A percentile compares a stretch with the other conserved stretches of the same genome.
Evolutionary conservation across 2,888 invertebrate species (phyloP).

Genomic region (Melanchra persicariae): DNA sequence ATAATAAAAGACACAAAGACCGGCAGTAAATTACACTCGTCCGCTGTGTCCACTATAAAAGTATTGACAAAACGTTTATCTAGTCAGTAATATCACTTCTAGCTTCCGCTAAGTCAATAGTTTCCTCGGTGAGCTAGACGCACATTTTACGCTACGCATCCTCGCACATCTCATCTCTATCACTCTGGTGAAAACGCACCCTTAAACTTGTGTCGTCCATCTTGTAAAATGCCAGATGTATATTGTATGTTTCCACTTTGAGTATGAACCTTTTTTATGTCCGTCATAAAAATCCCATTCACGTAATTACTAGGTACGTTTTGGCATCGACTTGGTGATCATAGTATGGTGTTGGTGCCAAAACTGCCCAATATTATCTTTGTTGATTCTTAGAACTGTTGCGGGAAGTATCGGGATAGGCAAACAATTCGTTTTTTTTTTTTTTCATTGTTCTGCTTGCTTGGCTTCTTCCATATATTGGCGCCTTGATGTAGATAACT

Average conservation of each 20-base stretch:
- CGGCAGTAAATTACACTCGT: too few relatives aligned
- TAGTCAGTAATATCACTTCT: not conserved
- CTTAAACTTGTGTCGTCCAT: slow-evolving; percentile 5
- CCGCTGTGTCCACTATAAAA: too few relatives aligned
- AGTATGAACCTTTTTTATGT: slow-evolving; percentile 32
- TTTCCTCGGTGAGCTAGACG: not conserved
- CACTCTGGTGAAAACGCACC: not conserved
- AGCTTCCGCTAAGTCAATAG: not conserved
- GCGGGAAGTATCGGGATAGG: not conserved
- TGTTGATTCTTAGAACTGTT: slow-evolving; percentile 41
- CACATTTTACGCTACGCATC: not conserved
- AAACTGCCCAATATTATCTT: slow-evolving; percentile 34
- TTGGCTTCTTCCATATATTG: not conserved
- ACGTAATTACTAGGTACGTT: slow-evolving; percentile 41
- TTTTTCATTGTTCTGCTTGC: not conserved
- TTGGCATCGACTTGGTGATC: slow-evolving; percentile 29
- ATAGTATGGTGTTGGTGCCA: slow-evolving; percentile 39
- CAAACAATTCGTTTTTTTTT: not conserved
- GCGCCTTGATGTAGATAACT: not conserved
- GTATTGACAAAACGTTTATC: not conserved
- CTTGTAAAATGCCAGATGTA: slow-evolving; percentile 29
- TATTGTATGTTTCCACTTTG: slow-evolving; percentile 31
- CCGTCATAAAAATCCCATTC: slow-evolving; percentile 43
- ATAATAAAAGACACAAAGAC: too few relatives aligned
- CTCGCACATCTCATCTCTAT: not conserved